Conservation (phyloP, 2,113 vertebrate genomes). For the Microtus montanus region DNA sequence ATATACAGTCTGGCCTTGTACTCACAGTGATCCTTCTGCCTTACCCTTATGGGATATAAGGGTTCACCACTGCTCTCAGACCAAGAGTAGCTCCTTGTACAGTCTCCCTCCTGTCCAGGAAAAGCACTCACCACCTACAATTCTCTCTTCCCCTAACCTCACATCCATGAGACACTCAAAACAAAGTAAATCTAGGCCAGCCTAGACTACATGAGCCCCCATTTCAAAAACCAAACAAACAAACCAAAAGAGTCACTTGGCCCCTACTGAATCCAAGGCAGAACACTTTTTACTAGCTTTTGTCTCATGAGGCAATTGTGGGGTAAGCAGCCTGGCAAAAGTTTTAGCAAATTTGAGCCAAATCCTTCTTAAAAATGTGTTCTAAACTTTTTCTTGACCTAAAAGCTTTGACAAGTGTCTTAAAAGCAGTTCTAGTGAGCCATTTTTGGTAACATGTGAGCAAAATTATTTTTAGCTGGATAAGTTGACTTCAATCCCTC, state of each 20-base stretch:
- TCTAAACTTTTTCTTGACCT: constrained; percentile 65
- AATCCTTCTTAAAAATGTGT: constrained; percentile 52
- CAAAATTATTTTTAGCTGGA: constrained; percentile 81
- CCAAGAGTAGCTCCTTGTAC: background rate
- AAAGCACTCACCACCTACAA: background rate
- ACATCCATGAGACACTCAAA: background rate
- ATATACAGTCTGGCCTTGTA: background rate
- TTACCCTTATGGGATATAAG: background rate
- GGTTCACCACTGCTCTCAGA: background rate
- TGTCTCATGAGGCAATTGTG: background rate
- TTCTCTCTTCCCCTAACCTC: background rate
- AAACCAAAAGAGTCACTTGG: background rate
- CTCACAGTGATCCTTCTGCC: background rate
- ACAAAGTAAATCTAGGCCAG: background rate
- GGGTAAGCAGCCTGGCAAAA: constrained; percentile 11
- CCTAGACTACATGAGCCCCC: background rate
- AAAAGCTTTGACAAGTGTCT: constrained; percentile 49
- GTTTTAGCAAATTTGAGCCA: constrained; percentile 45
- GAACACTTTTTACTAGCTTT: background rate
- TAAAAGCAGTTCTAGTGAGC: constrained; percentile 73
- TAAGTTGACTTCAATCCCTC: constrained; percentile 74
- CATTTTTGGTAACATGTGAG: constrained; percentile 79
- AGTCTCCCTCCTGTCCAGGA: background rate
- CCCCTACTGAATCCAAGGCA: background rate
- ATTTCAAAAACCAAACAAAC: background rate